Evolutionary conservation across 2,797 vertebrate genomes (phyloP).

Genomic region (Hemibagrus guttatus): DNA sequence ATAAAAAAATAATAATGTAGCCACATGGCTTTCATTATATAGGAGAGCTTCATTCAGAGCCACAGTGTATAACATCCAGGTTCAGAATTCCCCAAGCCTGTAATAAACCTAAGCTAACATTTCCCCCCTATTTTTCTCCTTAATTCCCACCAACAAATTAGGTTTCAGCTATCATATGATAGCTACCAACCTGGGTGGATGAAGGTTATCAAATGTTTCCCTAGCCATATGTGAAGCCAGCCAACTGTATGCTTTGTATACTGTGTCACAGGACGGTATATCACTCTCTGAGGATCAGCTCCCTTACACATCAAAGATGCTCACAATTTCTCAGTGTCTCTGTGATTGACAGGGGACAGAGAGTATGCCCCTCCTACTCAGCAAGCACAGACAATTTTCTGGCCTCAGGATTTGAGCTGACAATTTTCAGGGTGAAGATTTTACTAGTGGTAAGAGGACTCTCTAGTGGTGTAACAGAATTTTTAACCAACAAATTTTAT

Average conservation of each 20-base stretch:
- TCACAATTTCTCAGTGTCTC: no score
- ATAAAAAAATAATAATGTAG: not conserved
- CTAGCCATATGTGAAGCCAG: not conserved
- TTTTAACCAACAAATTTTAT: not conserved
- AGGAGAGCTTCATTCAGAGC: not conserved
- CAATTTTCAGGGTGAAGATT: not conserved
- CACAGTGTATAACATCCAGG: not conserved
- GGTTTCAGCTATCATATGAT: not conserved
- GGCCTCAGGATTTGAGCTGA: not conserved
- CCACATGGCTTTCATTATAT: not conserved
- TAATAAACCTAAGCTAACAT: not conserved
- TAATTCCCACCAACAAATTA: not conserved
- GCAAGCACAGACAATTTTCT: not conserved
- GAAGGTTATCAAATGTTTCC: not conserved
- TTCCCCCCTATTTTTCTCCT: not conserved
- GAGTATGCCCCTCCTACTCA: not conserved
- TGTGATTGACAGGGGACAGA: not conserved
- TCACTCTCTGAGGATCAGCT: not conserved
- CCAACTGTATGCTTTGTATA: not conserved
- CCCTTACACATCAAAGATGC: not conserved
- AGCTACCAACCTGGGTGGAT: not conserved
- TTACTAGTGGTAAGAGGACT: no score
- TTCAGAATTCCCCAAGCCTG: not conserved
- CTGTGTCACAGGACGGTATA: not conserved
- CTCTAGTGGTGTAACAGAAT: no score